Evolutionary conservation across 1,140 invertebrate genomes (phyloP).

Genomic region (Hypsibius dujardini): DNA sequence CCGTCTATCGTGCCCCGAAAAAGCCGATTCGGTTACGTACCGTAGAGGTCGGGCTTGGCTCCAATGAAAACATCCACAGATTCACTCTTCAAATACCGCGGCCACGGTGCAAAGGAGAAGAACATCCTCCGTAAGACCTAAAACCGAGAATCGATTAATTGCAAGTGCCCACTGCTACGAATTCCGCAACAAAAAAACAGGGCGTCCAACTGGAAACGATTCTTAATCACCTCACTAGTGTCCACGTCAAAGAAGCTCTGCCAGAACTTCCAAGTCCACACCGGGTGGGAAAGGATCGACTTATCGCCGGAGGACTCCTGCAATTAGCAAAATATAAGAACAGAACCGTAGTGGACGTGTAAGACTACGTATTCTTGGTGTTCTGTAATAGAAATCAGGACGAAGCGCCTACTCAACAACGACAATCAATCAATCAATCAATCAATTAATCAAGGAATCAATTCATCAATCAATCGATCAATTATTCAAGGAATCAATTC

Average conservation of each 20-base stretch:
- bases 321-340: no score
- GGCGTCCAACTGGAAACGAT: conserved; percentile 18
- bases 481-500: no score
- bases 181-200: background rate
- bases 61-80: conserved; percentile 64
- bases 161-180: background rate
- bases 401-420: no score
- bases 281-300: background rate
- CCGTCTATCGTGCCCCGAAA: no score
- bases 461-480: no score
- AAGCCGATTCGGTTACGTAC: conserved; percentile 27
- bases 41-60: conserved; percentile 83
- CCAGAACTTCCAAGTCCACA: conserved; percentile 17
- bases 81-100: conserved; percentile 37
- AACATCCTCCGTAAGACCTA: conserved; percentile 61
- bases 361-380: no score
- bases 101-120: conserved; percentile 62
- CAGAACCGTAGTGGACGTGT: no score
- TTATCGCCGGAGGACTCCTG: background rate
- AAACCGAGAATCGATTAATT: background rate
- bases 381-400: no score
- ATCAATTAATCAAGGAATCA: no score
- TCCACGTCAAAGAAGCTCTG: conserved; percentile 89
- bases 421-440: no score
- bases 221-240: conserved; percentile 37